Conservation (phyloP, 2,888 invertebrate genomes). For the Philopedon plagiatum region DNA sequence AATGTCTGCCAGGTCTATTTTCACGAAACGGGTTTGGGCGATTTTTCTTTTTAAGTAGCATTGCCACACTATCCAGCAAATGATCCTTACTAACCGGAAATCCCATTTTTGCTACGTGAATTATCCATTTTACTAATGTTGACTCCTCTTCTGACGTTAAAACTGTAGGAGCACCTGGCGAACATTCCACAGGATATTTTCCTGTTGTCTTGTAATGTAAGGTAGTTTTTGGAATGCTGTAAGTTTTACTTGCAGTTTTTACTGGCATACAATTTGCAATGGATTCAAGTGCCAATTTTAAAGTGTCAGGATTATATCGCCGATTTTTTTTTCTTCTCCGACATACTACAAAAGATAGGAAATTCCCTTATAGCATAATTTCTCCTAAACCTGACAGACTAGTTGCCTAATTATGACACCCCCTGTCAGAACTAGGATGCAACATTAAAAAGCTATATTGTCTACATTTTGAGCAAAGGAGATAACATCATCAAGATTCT, state of each 20-base stretch:
- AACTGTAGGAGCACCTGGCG: not conserved
- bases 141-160: not conserved
- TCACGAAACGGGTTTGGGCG: conserved; percentile 3
- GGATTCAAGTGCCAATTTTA: not conserved
- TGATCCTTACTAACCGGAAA: too few species aligned
- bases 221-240: not conserved
- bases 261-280: not conserved
- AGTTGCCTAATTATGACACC: too few species aligned
- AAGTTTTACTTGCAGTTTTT: not conserved
- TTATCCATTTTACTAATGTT: not conserved
- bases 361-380: too few species aligned
- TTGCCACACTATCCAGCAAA: not conserved
- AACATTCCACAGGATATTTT: conserved; percentile 9
- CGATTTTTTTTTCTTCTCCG: too few species aligned
- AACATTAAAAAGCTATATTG: too few species aligned
- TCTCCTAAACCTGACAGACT: too few species aligned
- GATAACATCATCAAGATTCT: too few species aligned
- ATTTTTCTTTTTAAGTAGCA: not conserved
- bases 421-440: too few species aligned
- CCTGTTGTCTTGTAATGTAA: not conserved
- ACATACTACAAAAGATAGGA: too few species aligned
- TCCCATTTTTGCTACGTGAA: too few species aligned
- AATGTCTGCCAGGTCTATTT: conserved; percentile 28
- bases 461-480: too few species aligned
- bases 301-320: too few species aligned